Evolutionary conservation across 2,113 vertebrate species (phyloP).

Genomic region (Calyptomena viridis): DNA sequence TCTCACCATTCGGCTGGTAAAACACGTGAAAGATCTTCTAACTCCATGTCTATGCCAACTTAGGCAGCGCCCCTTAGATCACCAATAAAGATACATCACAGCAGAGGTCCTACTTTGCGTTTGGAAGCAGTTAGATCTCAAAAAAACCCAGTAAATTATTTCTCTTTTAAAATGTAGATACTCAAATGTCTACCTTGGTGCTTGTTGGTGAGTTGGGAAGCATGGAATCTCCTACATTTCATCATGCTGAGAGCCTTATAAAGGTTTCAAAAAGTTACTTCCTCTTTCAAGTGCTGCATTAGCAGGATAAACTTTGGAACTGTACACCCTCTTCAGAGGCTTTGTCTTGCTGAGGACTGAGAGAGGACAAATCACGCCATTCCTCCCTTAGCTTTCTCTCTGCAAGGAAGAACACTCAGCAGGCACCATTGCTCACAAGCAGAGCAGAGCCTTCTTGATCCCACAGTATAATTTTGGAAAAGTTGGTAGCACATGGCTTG

Average conservation of each 20-base stretch:
- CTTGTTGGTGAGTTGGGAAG: background rate
- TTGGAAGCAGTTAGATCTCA: background rate
- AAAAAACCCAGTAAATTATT: background rate
- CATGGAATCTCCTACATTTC: background rate
- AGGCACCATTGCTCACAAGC: background rate
- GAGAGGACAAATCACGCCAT: background rate
- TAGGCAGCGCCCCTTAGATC: background rate
- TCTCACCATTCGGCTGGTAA: background rate
- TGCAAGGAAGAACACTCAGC: background rate
- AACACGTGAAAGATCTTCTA: fast-evolving
- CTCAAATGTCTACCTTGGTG: background rate
- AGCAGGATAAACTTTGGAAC: background rate
- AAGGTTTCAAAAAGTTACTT: background rate
- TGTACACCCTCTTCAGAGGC: background rate
- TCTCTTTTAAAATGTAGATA: background rate
- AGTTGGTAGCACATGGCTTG: too few species aligned
- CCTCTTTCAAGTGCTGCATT: background rate
- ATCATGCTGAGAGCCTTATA: background rate
- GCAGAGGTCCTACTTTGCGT: background rate
- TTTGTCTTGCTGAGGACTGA: background rate
- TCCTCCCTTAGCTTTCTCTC: background rate
- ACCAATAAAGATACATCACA: background rate
- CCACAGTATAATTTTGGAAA: too few species aligned
- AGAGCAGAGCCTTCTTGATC: background rate
- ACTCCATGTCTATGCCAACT: fast-evolving